These are phyloP conservation scores for Pseudorasbora parva DNA, from an alignment of 2,113 vertebrate genomes.

Conservation along the genomic window DNA sequence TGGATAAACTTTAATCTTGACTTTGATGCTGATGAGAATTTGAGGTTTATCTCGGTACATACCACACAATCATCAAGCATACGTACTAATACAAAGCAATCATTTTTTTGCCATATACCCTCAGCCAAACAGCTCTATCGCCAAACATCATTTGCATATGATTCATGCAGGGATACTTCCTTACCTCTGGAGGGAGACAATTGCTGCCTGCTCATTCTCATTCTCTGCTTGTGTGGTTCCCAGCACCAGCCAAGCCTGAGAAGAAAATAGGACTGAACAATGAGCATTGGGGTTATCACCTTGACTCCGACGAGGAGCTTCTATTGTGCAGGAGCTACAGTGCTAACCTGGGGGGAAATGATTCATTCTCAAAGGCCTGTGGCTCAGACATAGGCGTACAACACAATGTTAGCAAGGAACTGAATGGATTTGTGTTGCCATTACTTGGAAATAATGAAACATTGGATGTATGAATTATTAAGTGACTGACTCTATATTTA, in stretches of 20 bases:
- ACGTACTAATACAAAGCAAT: background rate
- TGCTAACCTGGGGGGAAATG: constrained; percentile 17
- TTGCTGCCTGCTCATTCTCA: constrained; percentile 96
- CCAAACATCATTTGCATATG: constrained; percentile 17
- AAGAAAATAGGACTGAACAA: constrained; percentile 52
- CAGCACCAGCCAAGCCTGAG: constrained; percentile 96
- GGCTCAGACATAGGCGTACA: constrained; percentile 9
- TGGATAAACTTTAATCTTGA: background rate
- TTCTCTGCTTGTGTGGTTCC: constrained; percentile 98
- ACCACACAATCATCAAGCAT: background rate
- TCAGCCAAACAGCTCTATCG: background rate
- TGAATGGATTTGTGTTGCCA: constrained; percentile 21
- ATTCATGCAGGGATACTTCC: constrained; percentile 57
- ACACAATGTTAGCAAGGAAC: background rate
- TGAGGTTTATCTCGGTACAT: background rate
- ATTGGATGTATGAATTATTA: background rate
- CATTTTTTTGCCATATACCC: too few species aligned
- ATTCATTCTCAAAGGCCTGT: constrained; percentile 33
- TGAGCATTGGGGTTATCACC: constrained; percentile 56
- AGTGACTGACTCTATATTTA: constrained; percentile 1
- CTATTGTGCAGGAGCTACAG: constrained; percentile 30
- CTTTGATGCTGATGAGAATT: background rate
- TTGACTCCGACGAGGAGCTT: constrained; percentile 27
- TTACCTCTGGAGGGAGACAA: constrained; percentile 98
- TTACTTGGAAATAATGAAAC: background rate